A percentile compares a stretch with the other conserved stretches of the same genome.
Evolutionary conservation across 2,113 vertebrate species (phyloP).

Genomic region (Oncorhynchus clarkii): DNA sequence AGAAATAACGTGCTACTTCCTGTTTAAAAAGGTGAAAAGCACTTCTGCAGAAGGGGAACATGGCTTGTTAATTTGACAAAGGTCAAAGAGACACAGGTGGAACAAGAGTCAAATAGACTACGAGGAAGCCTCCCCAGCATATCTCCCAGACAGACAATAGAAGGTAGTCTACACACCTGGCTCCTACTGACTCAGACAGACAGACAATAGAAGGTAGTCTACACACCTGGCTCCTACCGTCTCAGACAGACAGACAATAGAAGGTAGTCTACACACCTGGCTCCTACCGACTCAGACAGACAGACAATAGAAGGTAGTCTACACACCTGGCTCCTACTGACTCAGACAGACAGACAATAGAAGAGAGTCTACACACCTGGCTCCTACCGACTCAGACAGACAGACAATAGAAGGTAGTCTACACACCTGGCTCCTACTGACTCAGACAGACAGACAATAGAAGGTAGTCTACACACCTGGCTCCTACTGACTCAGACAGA

Average conservation of each 20-base stretch:
- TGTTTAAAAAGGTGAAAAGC: background rate
- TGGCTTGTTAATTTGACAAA: background rate
- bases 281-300: background rate
- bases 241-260: background rate
- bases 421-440: slow-evolving; percentile 77
- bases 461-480: slow-evolving; percentile 77
- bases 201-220: background rate
- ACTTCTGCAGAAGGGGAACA: background rate
- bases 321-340: slow-evolving; percentile 78
- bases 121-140: too few relatives aligned
- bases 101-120: too few relatives aligned
- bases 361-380: slow-evolving; percentile 76
- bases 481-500: background rate
- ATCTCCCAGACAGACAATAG: background rate
- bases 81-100: too few relatives aligned
- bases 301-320: background rate
- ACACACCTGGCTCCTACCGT: slow-evolving; percentile 77
- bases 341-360: background rate
- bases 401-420: background rate
- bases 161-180: slow-evolving; percentile 76
- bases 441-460: background rate
- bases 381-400: background rate
- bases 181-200: background rate
- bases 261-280: slow-evolving; percentile 76
- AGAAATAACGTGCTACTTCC: background rate